Conservation (phyloP, 2,888 invertebrate species). For the Sphinx pinastri region DNA sequence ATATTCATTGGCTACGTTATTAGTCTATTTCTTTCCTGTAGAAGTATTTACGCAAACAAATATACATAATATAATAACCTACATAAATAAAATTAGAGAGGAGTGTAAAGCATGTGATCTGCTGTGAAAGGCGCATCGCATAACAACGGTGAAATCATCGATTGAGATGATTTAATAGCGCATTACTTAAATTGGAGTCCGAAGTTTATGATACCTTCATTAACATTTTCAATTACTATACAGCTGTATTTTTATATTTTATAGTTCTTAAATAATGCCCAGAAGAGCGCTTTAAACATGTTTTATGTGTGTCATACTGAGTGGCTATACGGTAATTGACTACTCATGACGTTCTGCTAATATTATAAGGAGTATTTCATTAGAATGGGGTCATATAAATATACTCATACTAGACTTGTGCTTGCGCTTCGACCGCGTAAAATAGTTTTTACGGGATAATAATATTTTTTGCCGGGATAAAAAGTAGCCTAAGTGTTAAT, state of each 20-base stretch:
- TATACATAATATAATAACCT: no score
- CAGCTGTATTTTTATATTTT: constrained; percentile 2
- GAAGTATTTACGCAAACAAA: no score
- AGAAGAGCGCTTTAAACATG: not conserved
- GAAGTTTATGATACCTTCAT: not conserved
- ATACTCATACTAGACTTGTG: no score
- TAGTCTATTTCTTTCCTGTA: no score
- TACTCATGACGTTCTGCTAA: not conserved
- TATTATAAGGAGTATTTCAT: not conserved
- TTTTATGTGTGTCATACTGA: not conserved
- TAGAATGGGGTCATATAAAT: not conserved
- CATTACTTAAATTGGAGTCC: constrained; percentile 28
- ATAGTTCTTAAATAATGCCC: not conserved
- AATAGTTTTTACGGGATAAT: no score
- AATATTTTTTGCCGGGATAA: no score
- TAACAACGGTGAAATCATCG: constrained; percentile 54
- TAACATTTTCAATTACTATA: not conserved
- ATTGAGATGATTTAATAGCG: constrained; percentile 30
- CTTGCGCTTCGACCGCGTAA: no score
- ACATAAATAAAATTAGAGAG: constrained; percentile 42
- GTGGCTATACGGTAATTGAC: not conserved
- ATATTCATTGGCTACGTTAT: no score
- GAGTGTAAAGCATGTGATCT: constrained; percentile 50
- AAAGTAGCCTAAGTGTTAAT: no score
- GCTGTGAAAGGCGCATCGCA: constrained; percentile 57